Percentiles rank a stretch among this genome's conserved stretches.
Conservation (phyloP, 2,888 invertebrate species). For the Hemithea aestivaria region DNA sequence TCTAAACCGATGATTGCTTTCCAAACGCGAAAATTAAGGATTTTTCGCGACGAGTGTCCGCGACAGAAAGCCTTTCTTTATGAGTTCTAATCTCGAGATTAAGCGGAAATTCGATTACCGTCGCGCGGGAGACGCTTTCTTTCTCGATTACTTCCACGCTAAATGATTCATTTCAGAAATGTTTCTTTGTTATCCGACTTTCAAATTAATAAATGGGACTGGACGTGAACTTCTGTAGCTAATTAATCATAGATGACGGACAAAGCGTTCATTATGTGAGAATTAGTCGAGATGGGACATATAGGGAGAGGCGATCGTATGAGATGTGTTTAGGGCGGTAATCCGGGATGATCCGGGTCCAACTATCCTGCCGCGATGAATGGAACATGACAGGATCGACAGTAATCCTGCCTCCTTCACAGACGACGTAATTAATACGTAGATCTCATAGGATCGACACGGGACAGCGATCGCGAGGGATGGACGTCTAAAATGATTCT, state of each 20-base stretch:
- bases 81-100: slow-evolving; percentile 57
- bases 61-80: slow-evolving; percentile 55
- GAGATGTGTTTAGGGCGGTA: not conserved
- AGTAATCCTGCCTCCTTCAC: slow-evolving; percentile 24
- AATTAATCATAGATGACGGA: no score
- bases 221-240: slow-evolving; percentile 3
- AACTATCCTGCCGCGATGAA: slow-evolving; percentile 17
- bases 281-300: no score
- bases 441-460: slow-evolving; percentile 18
- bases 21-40: slow-evolving; percentile 50
- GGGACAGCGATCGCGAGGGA: not conserved
- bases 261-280: no score
- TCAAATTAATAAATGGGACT: no score
- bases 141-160: slow-evolving; percentile 30
- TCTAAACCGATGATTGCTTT: slow-evolving; percentile 46
- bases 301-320: no score
- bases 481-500: slow-evolving; percentile 1
- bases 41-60: slow-evolving; percentile 54
- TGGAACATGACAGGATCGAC: slow-evolving; percentile 32
- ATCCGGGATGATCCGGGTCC: not conserved
- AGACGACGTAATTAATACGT: slow-evolving; percentile 33
- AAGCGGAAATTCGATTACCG: slow-evolving; percentile 59
- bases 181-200: slow-evolving; percentile 24
- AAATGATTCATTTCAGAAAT: slow-evolving; percentile 37
- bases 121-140: slow-evolving; percentile 30